Conservation (phyloP, 2,888 invertebrate genomes). For the Crepidodera aurea region DNA sequence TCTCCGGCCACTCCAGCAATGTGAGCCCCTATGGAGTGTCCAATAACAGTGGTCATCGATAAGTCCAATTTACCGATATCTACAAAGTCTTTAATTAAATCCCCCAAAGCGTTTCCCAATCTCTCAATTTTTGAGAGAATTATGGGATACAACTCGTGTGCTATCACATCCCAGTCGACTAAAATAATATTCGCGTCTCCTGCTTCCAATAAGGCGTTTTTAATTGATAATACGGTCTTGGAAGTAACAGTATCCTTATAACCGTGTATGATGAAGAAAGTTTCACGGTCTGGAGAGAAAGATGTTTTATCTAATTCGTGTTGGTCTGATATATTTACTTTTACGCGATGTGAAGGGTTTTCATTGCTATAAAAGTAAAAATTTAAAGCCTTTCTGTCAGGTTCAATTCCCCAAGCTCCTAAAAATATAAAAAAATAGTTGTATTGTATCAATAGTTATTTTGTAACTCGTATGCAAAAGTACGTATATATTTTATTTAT, state of each 20-base stretch:
- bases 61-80: slow-evolving; percentile 24
- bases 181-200: slow-evolving; percentile 53
- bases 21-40: slow-evolving; percentile 53
- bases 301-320: not conserved
- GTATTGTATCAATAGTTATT: too few species aligned
- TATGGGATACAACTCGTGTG: slow-evolving; percentile 31
- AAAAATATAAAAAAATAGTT: too few species aligned
- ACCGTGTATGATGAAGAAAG: too few species aligned
- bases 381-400: too few species aligned
- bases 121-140: slow-evolving; percentile 19
- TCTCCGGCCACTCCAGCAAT: slow-evolving; percentile 52
- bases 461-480: too few species aligned
- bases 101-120: slow-evolving; percentile 48
- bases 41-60: slow-evolving; percentile 32
- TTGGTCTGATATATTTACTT: not conserved
- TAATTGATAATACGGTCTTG: slow-evolving; percentile 41
- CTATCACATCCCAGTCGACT: slow-evolving; percentile 51
- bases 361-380: slow-evolving; percentile 12
- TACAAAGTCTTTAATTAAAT: slow-evolving; percentile 37
- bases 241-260: slow-evolving; percentile 43
- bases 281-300: slow-evolving; percentile 43
- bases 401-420: too few species aligned
- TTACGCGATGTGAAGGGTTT: not conserved
- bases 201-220: slow-evolving; percentile 42
- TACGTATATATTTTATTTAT: too few species aligned